Evolutionary conservation across 2,888 invertebrate species (phyloP).

Genomic region (Oconnorella tubifera): DNA sequence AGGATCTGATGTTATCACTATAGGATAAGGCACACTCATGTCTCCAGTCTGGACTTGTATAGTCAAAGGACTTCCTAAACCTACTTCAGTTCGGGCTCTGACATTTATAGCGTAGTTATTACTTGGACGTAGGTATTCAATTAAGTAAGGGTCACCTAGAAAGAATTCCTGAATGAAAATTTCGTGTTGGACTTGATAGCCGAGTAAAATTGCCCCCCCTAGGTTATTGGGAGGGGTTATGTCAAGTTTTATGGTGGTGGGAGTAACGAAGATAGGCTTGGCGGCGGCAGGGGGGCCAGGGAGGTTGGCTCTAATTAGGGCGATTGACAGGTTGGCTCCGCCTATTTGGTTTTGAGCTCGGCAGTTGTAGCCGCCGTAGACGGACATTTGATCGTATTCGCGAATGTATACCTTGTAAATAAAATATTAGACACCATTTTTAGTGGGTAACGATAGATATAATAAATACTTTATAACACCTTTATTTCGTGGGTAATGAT

Average conservation of each 20-base stretch:
- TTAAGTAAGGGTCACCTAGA: slow-evolving; percentile 21
- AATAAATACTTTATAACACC: too few species aligned
- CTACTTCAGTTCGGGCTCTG: slow-evolving; percentile 33
- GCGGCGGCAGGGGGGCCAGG: slow-evolving; percentile 29
- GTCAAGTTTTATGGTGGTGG: slow-evolving; percentile 30
- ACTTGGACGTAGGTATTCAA: slow-evolving; percentile 34
- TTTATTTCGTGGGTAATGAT: too few species aligned
- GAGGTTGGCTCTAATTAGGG: slow-evolving; percentile 2
- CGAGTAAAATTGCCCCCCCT: slow-evolving; percentile 31
- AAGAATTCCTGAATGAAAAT: slow-evolving; percentile 22
- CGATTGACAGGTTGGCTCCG: not conserved
- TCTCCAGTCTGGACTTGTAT: slow-evolving; percentile 25
- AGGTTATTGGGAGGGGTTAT: slow-evolving; percentile 29
- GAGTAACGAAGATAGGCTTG: slow-evolving; percentile 23
- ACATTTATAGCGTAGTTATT: slow-evolving; percentile 31
- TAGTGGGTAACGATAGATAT: too few species aligned
- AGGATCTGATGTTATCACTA: slow-evolving; percentile 27
- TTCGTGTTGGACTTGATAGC: slow-evolving; percentile 32
- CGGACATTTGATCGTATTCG: slow-evolving; percentile 33
- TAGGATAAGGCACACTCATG: slow-evolving; percentile 34
- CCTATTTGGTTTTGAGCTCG: slow-evolving; percentile 30
- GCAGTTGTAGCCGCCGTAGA: slow-evolving; percentile 34
- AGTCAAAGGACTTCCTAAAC: slow-evolving; percentile 24
- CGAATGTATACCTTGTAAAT: slow-evolving; percentile 22
- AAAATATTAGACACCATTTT: too few species aligned